phyloP scores from a whole-genome alignment of 2,888 invertebrate species.

The Hypsopygia costalis region DNA sequence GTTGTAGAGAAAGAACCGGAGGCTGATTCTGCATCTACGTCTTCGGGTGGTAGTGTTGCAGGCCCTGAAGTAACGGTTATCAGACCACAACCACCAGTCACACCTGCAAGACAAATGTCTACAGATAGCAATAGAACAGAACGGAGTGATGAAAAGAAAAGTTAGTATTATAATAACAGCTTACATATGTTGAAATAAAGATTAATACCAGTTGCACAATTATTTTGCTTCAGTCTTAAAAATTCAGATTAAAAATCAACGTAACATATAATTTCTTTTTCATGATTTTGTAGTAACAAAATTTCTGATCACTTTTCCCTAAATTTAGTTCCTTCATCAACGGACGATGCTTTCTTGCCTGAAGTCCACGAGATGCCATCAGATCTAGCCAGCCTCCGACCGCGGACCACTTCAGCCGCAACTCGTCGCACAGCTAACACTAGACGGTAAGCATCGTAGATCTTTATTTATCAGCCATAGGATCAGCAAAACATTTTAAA shows the following conservation, averaged over 20 bases:
- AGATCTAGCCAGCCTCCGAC: constrained; percentile 53
- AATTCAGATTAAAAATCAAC: no score
- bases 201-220: no score
- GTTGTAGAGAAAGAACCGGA: constrained; percentile 51
- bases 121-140: constrained; percentile 79
- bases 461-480: no score
- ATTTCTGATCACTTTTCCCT: background rate
- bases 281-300: no score
- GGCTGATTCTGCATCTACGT: constrained; percentile 58
- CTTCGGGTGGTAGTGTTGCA: constrained; percentile 58
- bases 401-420: constrained; percentile 65
- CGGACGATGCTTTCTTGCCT: constrained; percentile 68
- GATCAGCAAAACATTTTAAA: no score
- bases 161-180: constrained; percentile 29
- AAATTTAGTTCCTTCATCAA: constrained; percentile 50
- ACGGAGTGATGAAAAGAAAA: constrained; percentile 72
- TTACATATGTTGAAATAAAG: no score
- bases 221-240: no score
- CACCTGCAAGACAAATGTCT: constrained; percentile 72
- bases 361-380: constrained; percentile 57
- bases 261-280: no score
- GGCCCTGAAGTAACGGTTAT: constrained; percentile 66
- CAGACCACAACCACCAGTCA: constrained; percentile 48
- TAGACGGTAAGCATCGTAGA: constrained; percentile 48
- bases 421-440: constrained; percentile 71